Conservation (phyloP, 2,888 invertebrate genomes). For the Cantharis rufa region DNA sequence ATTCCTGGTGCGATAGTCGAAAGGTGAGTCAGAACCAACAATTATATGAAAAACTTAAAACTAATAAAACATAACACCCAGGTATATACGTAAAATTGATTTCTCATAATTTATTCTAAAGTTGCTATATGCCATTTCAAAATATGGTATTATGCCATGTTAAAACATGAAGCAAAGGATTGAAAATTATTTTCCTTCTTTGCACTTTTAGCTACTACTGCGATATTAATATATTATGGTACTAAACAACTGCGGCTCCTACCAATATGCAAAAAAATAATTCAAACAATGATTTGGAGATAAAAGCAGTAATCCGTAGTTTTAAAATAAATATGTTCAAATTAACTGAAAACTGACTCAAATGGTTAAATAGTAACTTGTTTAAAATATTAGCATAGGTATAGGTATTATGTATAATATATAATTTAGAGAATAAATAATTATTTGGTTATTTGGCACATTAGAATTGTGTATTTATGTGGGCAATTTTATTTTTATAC, state of each 20-base stretch:
- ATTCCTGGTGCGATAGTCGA: slow-evolving; percentile 34
- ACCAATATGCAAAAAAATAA: not conserved
- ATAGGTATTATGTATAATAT: not conserved
- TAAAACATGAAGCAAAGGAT: too few relatives aligned
- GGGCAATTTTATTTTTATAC: not conserved
- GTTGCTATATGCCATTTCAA: too few relatives aligned
- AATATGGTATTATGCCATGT: too few relatives aligned
- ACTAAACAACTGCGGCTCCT: not conserved
- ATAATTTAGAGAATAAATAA: not conserved
- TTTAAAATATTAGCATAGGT: not conserved
- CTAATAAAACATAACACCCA: not conserved
- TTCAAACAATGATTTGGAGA: not conserved
- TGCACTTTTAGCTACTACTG: too few relatives aligned
- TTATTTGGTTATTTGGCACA: not conserved
- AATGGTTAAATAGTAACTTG: not conserved
- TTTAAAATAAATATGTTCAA: not conserved
- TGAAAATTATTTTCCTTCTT: too few relatives aligned
- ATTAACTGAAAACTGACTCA: not conserved
- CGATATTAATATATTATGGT: too few relatives aligned
- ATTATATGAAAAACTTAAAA: not conserved
- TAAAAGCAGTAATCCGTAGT: not conserved
- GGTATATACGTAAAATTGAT: not conserved
- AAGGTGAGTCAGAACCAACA: slow-evolving; percentile 31
- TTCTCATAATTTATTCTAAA: not conserved
- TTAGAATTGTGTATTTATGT: not conserved